Evolutionary conservation across 2,797 vertebrate genomes (phyloP), one percentile per base, ranked within the genome.

Genomic region (Mus caroli): DNA sequence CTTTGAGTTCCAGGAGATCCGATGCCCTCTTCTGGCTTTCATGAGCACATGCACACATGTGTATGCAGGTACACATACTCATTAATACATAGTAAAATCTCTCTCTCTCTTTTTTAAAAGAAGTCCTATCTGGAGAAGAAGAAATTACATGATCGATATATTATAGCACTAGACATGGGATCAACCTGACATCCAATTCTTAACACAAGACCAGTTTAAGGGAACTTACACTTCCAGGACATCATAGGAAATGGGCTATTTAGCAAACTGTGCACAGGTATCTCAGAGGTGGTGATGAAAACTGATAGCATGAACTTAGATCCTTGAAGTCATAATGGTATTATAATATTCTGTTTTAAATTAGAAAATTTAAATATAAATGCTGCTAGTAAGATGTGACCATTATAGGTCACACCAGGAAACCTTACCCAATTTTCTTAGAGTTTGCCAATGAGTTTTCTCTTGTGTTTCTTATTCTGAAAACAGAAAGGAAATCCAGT

Each of bases 201-300:
- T 96, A 88, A 92, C 88, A 28, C 24, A 95, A 82, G 6, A 2
- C 52, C 76, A 71, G 94, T 58, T 67, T 58, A 76, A 84, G 43
- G 56, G 90, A 79, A 62, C n/a, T 8, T 58, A 95, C 40, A 95
- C 60, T n/a, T 5, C 43, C 19, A 94, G 83, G 54, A 80, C 26
- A 60, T 78, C 80, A 52, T 22, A 37, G 14, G 88, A 94, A 97
- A 94, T 60, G 6, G 95, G 85, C 96, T n/a, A 71, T 69, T 96
- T 93, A 96, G 84, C 52, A 92, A 96, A 93, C 78, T 1, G 3
- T 19, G 11, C 69, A 0, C 83, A 77, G 94, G 24, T 86, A 94
- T 85, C 78, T 2, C 56, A 28, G 80, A 96, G 43, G 91, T 91
- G 77, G 64, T 88, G 60, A 96, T 46, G 89, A 94, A 89, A 40